Percentiles rank a stretch among this genome's conserved stretches.
phyloP scores from a whole-genome alignment of 2,888 invertebrate genomes.

The Acrocyrtus sp. region DNA sequence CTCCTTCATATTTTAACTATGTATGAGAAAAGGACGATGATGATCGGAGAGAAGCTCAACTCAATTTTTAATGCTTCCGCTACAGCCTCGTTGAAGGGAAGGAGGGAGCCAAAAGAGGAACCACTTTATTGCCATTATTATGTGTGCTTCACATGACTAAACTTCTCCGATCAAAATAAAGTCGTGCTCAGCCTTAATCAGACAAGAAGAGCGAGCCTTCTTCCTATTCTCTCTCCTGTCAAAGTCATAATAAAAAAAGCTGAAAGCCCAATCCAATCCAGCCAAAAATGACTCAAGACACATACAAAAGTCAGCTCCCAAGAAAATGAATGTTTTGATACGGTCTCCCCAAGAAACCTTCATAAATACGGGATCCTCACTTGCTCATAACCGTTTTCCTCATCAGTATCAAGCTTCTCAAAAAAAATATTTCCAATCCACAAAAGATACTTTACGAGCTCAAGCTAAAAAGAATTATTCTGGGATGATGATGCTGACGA shows the following conservation, averaged over 20 bases:
- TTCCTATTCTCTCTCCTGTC: no score
- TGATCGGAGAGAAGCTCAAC: no score
- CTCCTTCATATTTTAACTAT: no score
- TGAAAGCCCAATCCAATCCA: not conserved
- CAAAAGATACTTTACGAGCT: no score
- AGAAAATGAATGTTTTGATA: conserved; percentile 51
- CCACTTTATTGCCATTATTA: conserved; percentile 28
- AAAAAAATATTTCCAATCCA: no score
- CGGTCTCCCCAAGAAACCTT: conserved; percentile 28
- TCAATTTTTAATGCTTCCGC: conserved; percentile 38
- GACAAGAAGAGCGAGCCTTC: conserved; percentile 28
- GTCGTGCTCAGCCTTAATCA: conserved; percentile 58
- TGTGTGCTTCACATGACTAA: conserved; percentile 13
- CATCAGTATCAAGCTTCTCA: no score
- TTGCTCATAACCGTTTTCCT: no score
- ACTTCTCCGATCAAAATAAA: conserved; percentile 39
- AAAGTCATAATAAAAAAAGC: conserved; percentile 13
- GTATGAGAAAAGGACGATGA: no score
- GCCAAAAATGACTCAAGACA: not conserved
- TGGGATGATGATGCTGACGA: no score
- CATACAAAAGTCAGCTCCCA: not conserved
- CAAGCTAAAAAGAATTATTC: no score
- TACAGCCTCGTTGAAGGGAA: conserved; percentile 9
- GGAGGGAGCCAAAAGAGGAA: conserved; percentile 5
- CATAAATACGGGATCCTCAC: no score